phyloP scores from a whole-genome alignment of 2,113 vertebrate genomes.

The Oryctolagus cuniculus region DNA sequence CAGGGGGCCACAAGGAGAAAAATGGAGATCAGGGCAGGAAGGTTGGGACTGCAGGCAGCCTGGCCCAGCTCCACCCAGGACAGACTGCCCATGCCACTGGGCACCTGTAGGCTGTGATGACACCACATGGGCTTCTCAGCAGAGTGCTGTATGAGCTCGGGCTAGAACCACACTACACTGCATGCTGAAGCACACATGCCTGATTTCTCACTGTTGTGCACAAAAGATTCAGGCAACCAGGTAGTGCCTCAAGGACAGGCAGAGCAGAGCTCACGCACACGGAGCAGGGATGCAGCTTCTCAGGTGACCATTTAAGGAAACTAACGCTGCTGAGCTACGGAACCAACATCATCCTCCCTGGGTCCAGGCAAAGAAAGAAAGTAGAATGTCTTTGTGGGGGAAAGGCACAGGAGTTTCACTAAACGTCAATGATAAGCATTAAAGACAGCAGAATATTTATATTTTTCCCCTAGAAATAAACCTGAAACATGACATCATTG shows the following conservation, averaged over 20 bases:
- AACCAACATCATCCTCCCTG: accelerated
- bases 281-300: not conserved
- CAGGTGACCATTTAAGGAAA: accelerated
- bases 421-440: not conserved
- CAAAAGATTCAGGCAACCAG: not conserved
- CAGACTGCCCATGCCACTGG: accelerated
- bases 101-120: accelerated
- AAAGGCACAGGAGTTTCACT: not conserved
- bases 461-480: not conserved
- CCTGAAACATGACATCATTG: not conserved
- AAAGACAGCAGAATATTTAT: not conserved
- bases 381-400: accelerated
- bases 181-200: accelerated
- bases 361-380: not conserved
- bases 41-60: accelerated
- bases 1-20: not conserved
- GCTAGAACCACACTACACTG: accelerated
- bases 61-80: accelerated
- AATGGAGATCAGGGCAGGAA: accelerated
- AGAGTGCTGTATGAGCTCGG: not conserved
- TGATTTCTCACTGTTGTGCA: not conserved
- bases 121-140: accelerated
- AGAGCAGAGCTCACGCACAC: not conserved
- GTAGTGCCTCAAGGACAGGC: too few relatives aligned
- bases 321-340: accelerated